phyloP scores from a whole-genome alignment of 37 sponge, comb jelly and placozoan species.

The Cladorhizidae sp. region DNA sequence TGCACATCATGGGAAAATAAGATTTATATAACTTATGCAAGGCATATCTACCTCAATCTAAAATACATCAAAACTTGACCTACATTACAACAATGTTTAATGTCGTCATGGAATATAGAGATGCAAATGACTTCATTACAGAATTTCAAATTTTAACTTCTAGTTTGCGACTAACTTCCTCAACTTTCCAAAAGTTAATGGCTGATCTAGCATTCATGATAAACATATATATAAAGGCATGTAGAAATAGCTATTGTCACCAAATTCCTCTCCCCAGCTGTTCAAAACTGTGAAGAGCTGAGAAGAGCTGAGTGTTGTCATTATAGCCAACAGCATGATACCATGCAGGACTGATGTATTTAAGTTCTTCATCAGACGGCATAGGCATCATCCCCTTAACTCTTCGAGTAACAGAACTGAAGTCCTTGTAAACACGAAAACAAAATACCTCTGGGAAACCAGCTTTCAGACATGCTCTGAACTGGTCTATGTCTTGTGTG shows the following conservation, averaged over 20 bases:
- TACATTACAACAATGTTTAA: no score
- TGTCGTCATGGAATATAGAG: no score
- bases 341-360: no score
- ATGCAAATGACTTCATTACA: no score
- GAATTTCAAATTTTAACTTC: no score
- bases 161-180: no score
- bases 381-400: not conserved
- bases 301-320: slow-evolving; percentile 2
- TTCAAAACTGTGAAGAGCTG: slow-evolving; percentile 18
- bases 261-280: slow-evolving; percentile 34
- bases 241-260: slow-evolving; percentile 22
- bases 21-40: no score
- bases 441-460: not conserved
- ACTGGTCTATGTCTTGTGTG: slow-evolving; percentile 4
- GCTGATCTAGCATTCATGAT: not conserved
- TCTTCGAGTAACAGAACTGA: not conserved
- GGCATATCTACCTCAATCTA: no score
- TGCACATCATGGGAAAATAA: no score
- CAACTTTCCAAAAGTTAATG: slow-evolving; percentile 18
- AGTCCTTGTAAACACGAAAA: not conserved
- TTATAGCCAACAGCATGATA: slow-evolving; percentile 38
- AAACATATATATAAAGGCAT: slow-evolving; percentile 22
- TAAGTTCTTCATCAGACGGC: not conserved
- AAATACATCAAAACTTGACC: no score
- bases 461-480: not conserved